Conservation (phyloP, 2,113 vertebrate genomes). For the Alces alces region DNA sequence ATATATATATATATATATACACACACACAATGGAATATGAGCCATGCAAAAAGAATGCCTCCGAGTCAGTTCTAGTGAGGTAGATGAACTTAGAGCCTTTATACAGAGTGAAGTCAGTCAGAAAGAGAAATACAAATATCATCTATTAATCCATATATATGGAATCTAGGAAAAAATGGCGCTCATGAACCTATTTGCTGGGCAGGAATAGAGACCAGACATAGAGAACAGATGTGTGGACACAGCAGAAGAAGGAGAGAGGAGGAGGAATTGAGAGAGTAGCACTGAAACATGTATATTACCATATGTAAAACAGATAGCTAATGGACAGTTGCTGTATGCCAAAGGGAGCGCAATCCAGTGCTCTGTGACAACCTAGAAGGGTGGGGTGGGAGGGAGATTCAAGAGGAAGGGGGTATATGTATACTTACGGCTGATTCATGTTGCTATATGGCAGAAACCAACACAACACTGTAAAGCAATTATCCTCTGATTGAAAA, state of each 20-base stretch:
- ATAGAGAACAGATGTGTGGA: not conserved
- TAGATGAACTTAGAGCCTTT: not conserved
- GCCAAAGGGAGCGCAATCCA: not conserved
- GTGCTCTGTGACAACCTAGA: not conserved
- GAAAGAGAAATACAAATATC: not conserved
- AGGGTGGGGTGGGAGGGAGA: not conserved
- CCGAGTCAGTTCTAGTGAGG: not conserved
- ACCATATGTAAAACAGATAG: not conserved
- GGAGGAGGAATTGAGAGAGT: not conserved
- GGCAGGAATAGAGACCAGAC: not conserved
- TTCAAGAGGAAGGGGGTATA: not conserved
- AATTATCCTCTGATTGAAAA: not conserved
- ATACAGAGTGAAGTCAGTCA: not conserved
- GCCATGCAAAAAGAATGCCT: not conserved
- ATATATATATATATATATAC: rapidly evolving
- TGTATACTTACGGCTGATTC: not conserved
- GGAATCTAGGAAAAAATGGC: not conserved
- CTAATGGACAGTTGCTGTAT: not conserved
- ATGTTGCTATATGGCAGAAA: not conserved
- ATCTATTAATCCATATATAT: not conserved
- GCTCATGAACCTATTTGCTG: not conserved
- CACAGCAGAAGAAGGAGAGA: not conserved
- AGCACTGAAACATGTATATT: not conserved
- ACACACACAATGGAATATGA: not conserved
- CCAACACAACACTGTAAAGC: not conserved